A percentile compares a stretch with the other conserved stretches of the same genome.
Conservation (phyloP, 1,140 invertebrate genomes). For the Lordiphosa clarofinis region DNA sequence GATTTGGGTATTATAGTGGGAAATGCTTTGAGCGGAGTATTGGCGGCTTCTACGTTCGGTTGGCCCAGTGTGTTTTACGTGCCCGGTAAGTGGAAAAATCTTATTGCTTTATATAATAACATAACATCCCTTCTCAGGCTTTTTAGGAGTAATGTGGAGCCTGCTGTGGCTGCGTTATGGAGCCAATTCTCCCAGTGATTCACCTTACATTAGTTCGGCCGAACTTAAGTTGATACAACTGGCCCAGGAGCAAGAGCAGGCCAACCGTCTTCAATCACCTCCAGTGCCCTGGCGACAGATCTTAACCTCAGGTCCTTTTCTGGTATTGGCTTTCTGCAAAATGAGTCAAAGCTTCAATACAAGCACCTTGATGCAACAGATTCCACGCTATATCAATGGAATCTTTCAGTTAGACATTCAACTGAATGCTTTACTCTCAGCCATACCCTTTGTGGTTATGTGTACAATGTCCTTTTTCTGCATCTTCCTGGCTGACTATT, state of each 20-base stretch:
- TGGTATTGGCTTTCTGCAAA: conserved; percentile 93
- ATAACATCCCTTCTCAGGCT: conserved; percentile 80
- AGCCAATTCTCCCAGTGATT: conserved; percentile 84
- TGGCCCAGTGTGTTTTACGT: conserved; percentile 91
- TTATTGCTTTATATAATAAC: too few relatives aligned
- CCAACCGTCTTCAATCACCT: conserved; percentile 32
- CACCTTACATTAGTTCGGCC: conserved; percentile 81
- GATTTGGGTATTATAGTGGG: conserved; percentile 88
- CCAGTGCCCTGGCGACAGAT: conserved; percentile 87
- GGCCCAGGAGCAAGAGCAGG: conserved; percentile 52
- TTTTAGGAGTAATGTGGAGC: conserved; percentile 82
- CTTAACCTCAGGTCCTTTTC: conserved; percentile 88
- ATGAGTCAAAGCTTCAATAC: conserved; percentile 95
- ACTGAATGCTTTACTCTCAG: conserved; percentile 86
- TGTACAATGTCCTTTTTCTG: conserved; percentile 86
- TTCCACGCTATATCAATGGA: conserved; percentile 92
- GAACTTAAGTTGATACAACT: conserved; percentile 85
- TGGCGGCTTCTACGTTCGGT: conserved; percentile 84
- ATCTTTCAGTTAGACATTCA: conserved; percentile 94
- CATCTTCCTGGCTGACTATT: conserved; percentile 81
- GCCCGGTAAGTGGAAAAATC: conserved; percentile 80
- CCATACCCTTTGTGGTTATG: conserved; percentile 89
- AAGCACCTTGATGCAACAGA: conserved; percentile 93
- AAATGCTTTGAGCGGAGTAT: conserved; percentile 83
- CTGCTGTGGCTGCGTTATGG: conserved; percentile 84